Percentiles rank a stretch among this genome's conserved stretches.
phyloP scores from a whole-genome alignment of 2,888 invertebrate species.

The Idaea straminata region DNA sequence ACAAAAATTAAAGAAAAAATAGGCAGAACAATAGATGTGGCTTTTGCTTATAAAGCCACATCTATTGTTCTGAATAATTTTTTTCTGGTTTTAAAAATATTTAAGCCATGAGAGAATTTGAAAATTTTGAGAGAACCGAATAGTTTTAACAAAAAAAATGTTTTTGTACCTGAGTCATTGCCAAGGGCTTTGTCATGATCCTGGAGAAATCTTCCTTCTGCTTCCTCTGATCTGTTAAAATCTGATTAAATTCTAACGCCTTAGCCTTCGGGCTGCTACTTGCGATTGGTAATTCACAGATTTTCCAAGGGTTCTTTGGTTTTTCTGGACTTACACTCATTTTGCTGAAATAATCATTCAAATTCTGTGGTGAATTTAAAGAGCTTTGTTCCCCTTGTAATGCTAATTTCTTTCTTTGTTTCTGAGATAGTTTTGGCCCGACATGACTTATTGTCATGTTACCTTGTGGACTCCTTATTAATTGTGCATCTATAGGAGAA shows the following conservation, averaged over 20 bases:
- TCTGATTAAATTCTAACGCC: slow-evolving; percentile 70
- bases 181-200: slow-evolving; percentile 86
- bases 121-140: too few species aligned
- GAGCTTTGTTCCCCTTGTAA: slow-evolving; percentile 59
- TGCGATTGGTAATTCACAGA: slow-evolving; percentile 49
- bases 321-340: slow-evolving; percentile 58
- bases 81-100: too few species aligned
- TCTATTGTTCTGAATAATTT: too few species aligned
- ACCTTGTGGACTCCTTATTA: slow-evolving; percentile 54
- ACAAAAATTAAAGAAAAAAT: too few species aligned
- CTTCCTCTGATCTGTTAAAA: slow-evolving; percentile 86
- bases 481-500: slow-evolving; percentile 40
- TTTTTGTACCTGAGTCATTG: slow-evolving; percentile 84
- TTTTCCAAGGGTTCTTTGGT: slow-evolving; percentile 76
- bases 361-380: slow-evolving; percentile 33
- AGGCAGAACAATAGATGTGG: too few species aligned
- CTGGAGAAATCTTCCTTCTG: slow-evolving; percentile 86
- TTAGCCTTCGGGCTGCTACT: slow-evolving; percentile 66
- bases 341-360: slow-evolving; percentile 54
- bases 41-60: too few species aligned
- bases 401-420: slow-evolving; percentile 81
- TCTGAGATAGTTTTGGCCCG: slow-evolving; percentile 82
- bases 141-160: too few species aligned
- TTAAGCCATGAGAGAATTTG: too few species aligned
- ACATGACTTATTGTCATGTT: slow-evolving; percentile 63